Evolutionary conservation across 2,797 vertebrate genomes (phyloP).

Genomic region (Heteromormyrus szaboi): DNA sequence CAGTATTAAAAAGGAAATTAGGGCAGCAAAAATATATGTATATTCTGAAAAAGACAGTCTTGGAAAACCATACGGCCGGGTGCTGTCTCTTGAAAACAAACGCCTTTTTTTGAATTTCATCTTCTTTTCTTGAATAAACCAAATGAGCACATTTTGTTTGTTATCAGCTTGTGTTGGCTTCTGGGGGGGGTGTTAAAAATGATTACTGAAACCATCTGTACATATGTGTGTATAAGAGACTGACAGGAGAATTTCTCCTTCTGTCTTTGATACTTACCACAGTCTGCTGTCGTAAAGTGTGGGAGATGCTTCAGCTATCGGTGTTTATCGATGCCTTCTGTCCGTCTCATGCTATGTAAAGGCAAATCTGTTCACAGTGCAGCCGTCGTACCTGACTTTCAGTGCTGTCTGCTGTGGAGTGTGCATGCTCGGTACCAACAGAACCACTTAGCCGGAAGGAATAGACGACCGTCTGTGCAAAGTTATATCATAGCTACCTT

Average conservation of each 20-base stretch:
- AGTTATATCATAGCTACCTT: not conserved
- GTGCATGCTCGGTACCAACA: not conserved
- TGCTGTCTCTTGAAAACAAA: not conserved
- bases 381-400: not conserved
- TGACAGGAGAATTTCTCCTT: not conserved
- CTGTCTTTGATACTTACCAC: not conserved
- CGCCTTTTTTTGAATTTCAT: not conserved
- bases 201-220: not conserved
- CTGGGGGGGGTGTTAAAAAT: not conserved
- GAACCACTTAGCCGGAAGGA: not conserved
- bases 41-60: not conserved
- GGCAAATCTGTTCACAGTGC: not conserved
- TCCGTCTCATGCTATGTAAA: not conserved
- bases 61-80: not conserved
- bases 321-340: not conserved
- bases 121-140: not conserved
- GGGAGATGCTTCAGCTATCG: not conserved
- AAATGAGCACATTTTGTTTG: conserved; percentile 6
- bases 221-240: not conserved
- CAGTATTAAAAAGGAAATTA: not conserved
- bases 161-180: conserved; percentile 1
- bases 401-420: not conserved
- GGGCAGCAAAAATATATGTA: not conserved
- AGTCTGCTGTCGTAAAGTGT: not conserved
- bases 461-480: not conserved